Evolutionary conservation across 2,888 invertebrate genomes (phyloP).

Genomic region (Dasysyrphus tricinctus): DNA sequence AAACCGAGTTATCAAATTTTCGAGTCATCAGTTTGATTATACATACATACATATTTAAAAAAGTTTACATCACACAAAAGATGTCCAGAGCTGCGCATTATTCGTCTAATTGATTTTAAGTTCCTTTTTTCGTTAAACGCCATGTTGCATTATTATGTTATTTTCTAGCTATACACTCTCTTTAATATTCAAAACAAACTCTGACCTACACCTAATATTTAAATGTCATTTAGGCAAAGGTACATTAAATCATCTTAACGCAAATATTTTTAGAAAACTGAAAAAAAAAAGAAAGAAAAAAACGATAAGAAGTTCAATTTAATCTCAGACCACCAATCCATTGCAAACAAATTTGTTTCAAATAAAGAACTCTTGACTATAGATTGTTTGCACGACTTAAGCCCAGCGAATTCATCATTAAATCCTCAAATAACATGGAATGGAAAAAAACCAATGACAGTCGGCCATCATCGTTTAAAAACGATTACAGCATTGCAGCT

Average conservation of each 20-base stretch:
- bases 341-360: conserved; percentile 29
- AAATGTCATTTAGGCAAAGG: not conserved
- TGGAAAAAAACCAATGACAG: conserved; percentile 65
- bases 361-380: conserved; percentile 32
- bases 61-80: not conserved
- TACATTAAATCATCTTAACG: not conserved
- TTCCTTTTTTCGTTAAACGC: not conserved
- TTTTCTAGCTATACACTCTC: not conserved
- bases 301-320: conserved; percentile 1
- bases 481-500: conserved; percentile 65
- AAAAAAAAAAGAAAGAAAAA: not conserved
- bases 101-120: not conserved
- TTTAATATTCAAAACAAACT: not conserved
- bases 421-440: conserved; percentile 40
- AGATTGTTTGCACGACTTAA: conserved; percentile 34
- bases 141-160: not conserved
- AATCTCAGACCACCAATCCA: not conserved
- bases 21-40: too few species aligned
- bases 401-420: conserved; percentile 1
- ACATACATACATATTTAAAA: too few species aligned
- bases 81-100: not conserved
- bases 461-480: conserved; percentile 61
- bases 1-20: too few species aligned
- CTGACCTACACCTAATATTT: not conserved
- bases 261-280: not conserved